A percentile compares a stretch with the other conserved stretches of the same genome.
phyloP scores from a whole-genome alignment of 1,140 invertebrate genomes.

The Tetramorium simillimum region DNA sequence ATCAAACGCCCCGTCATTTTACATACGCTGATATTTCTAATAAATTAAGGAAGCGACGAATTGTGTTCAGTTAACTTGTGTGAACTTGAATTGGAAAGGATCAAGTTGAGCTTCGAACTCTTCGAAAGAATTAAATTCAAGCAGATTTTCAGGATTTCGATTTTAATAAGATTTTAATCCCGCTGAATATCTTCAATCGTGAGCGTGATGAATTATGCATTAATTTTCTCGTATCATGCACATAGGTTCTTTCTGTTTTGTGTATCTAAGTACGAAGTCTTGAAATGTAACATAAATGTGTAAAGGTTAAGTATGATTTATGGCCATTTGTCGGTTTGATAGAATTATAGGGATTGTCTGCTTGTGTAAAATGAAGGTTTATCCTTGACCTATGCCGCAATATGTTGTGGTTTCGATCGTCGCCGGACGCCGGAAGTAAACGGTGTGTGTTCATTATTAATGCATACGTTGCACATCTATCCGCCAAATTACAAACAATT shows the following conservation, averaged over 20 bases:
- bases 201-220: background rate
- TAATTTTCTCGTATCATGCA: background rate
- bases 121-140: background rate
- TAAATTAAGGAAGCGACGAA: conserved; percentile 7
- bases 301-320: conserved; percentile 48
- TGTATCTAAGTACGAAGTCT: background rate
- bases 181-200: background rate
- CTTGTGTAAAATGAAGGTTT: conserved; percentile 48
- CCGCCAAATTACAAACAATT: background rate
- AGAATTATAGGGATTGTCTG: conserved; percentile 38
- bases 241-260: background rate
- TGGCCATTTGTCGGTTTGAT: conserved; percentile 3
- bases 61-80: background rate
- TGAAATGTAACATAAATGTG: background rate
- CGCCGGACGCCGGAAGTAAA: conserved; percentile 43
- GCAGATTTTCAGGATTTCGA: background rate
- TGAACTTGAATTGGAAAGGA: background rate
- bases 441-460: conserved; percentile 46
- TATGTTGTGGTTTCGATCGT: conserved; percentile 66
- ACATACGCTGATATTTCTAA: background rate
- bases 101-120: background rate
- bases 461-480: background rate
- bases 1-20: conserved; percentile 6
- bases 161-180: background rate
- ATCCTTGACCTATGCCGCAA: conserved; percentile 69